Conservation (phyloP, 2,797 vertebrate genomes). For the Caiman crocodilus region DNA sequence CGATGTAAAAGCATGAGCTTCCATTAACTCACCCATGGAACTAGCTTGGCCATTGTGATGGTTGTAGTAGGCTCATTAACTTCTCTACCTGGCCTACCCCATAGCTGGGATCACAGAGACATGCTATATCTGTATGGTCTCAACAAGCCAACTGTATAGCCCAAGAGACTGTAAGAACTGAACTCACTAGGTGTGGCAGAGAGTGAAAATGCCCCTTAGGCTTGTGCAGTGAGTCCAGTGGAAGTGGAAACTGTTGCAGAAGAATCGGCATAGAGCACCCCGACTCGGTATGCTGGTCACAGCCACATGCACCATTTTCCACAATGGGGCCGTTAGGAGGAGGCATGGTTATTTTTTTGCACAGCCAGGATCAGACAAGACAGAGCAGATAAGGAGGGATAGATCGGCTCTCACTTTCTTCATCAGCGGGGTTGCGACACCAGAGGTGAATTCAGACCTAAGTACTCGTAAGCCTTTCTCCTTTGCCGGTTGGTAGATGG, state of each 20-base stretch:
- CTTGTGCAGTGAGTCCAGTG: background rate
- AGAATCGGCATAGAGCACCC: background rate
- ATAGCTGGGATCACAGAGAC: background rate
- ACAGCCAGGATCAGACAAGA: background rate
- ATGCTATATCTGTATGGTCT: background rate
- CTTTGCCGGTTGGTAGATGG: background rate
- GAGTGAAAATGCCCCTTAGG: background rate
- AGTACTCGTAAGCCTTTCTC: background rate
- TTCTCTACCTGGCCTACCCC: background rate
- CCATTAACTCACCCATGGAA: background rate
- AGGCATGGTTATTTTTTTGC: background rate
- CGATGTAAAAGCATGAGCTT: rapidly evolving
- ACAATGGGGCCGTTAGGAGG: rapidly evolving
- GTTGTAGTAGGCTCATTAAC: background rate
- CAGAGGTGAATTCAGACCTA: background rate
- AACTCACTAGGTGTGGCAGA: background rate
- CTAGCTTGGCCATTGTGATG: background rate
- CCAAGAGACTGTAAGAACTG: background rate
- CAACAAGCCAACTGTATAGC: background rate
- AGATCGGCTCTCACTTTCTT: background rate
- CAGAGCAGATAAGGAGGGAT: rapidly evolving
- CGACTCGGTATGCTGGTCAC: background rate
- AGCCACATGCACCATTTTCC: background rate
- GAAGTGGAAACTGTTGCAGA: background rate
- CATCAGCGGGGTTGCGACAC: rapidly evolving